Conservation (phyloP, 2,113 vertebrate species). For the Salvelinus sp. region DNA sequence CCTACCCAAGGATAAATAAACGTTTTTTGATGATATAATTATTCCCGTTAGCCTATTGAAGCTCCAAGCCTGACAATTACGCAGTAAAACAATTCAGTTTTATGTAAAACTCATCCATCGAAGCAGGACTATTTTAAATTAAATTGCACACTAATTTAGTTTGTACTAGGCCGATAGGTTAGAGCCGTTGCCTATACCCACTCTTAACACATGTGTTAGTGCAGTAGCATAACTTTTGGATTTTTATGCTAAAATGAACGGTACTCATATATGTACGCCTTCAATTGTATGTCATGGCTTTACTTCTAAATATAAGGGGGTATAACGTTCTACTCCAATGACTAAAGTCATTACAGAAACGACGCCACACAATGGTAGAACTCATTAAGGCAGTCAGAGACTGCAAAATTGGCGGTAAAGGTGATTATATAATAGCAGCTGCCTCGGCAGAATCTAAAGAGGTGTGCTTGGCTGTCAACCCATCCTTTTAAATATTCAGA, state of each 20-base stretch:
- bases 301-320: neutral
- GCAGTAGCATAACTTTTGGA: neutral
- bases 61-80: too few relatives aligned
- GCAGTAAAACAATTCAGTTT: too few relatives aligned
- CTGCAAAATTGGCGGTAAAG: conserved; percentile 48
- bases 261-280: neutral
- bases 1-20: too few relatives aligned
- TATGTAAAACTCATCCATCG: too few relatives aligned
- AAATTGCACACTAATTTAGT: too few relatives aligned
- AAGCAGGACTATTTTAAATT: too few relatives aligned
- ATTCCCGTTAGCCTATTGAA: too few relatives aligned
- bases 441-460: conserved; percentile 13
- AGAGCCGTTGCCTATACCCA: too few relatives aligned
- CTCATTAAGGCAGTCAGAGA: conserved; percentile 36
- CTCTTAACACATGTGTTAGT: neutral
- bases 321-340: too few relatives aligned
- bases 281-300: conserved; percentile 1
- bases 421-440: conserved; percentile 53
- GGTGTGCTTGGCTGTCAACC: conserved; percentile 36
- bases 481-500: conserved; percentile 77
- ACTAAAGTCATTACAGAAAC: conserved; percentile 31
- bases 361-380: conserved; percentile 60
- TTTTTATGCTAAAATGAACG: neutral
- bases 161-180: too few relatives aligned
- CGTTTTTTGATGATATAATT: too few relatives aligned